Evolutionary conservation across 2,113 vertebrate species (phyloP).

Genomic region (Mormoops blainvillei): DNA sequence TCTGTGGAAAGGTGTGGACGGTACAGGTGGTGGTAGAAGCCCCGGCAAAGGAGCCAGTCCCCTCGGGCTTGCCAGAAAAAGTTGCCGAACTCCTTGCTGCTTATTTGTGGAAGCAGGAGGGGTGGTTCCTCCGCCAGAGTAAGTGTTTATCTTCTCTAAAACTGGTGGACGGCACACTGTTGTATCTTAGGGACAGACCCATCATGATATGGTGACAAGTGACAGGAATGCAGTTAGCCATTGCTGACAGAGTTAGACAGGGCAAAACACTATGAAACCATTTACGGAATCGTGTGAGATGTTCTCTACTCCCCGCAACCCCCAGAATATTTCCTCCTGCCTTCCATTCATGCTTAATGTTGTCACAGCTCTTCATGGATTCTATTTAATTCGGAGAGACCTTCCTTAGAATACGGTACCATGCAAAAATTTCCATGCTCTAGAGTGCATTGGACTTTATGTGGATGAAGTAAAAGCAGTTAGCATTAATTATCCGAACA

Average conservation of each 20-base stretch:
- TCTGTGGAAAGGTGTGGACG: background rate
- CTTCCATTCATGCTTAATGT: background rate
- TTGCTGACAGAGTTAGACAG: background rate
- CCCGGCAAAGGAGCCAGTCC: background rate
- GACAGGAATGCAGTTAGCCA: background rate
- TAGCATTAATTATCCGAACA: background rate
- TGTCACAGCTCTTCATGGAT: background rate
- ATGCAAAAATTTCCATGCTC: background rate
- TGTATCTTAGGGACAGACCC: background rate
- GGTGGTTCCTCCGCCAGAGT: background rate
- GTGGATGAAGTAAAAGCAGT: background rate
- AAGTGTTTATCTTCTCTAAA: background rate
- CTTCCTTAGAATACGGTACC: background rate
- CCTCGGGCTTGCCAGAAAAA: background rate
- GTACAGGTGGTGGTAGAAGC: conserved; percentile 24
- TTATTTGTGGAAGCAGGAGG: conserved; percentile 30
- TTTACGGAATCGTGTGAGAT: background rate
- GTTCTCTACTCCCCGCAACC: background rate
- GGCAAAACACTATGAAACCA: background rate
- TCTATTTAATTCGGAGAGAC: background rate
- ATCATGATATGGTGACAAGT: background rate
- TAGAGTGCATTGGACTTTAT: background rate
- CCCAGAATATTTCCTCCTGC: background rate
- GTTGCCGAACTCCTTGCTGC: background rate
- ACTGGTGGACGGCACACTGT: background rate